Evolutionary conservation across 2,797 vertebrate genomes (phyloP), one percentile per base, ranked within the genome.

Genomic region (Tokudaia muenninki): DNA sequence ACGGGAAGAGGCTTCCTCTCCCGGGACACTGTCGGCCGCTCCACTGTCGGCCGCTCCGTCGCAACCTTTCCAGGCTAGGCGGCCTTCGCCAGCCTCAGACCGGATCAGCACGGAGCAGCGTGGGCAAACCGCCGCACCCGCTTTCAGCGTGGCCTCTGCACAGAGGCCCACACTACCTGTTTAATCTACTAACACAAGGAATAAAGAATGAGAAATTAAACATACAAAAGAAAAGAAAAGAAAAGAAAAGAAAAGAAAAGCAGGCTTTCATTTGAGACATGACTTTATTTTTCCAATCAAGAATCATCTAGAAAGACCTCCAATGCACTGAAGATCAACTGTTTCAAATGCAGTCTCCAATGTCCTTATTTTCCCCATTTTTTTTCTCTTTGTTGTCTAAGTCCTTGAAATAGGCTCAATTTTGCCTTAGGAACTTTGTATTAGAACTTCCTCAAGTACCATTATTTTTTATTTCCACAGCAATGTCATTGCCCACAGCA

Each of bases 191-290:
- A 29, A 87, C 94, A 65, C 1, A 96, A 94, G 61, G 13, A 97
- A 92, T 97, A 95, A 97, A 94, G 29, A 84, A 52, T 94, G 41
- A 94, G 94, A 93, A 94, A 61, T 95, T 96, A 81, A 90, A 92
- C 75, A 89, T 44, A 52, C 86, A 26, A 91, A 41, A 52, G 10
- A 8, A 52, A 52, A 52, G 11, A 52, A 8, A 52, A 52, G 11
- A 11, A 10, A 61, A 61, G 24, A 8, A 52, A 52, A 52, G 11
- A 52, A 8, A 52, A 52, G 11, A 11, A 10, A 61, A 61, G 24
- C 44, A 50, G 44, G 1, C 61, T 22, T 67, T 34, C 31, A 67
- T 67, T 11, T 8, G 11, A 86, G 10, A 50, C 11, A 10, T 50
- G 29, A 50, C 12, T 61, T 61, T 41, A 61, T 29, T 65, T 22